Evolutionary conservation across 1,140 invertebrate species (phyloP).

Genomic region (Melanaphis sacchari): DNA sequence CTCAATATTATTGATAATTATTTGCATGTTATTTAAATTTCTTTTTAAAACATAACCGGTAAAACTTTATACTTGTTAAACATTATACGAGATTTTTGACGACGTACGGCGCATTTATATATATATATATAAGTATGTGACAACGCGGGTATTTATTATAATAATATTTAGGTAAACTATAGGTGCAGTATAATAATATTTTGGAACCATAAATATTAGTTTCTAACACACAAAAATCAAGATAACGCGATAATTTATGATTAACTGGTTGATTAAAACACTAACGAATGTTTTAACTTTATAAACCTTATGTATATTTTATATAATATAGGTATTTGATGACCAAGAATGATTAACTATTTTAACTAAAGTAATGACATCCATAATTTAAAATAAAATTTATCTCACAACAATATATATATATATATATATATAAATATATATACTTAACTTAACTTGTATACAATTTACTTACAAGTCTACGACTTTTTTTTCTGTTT

Average conservation of each 20-base stretch:
- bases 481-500: not conserved
- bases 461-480: not conserved
- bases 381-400: not conserved
- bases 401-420: not conserved
- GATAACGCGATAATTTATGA: conserved; percentile 4
- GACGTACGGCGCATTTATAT: not conserved
- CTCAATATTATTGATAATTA: not conserved
- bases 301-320: not conserved
- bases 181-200: not conserved
- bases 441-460: not conserved
- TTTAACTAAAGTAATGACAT: conserved; percentile 1
- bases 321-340: not conserved
- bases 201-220: not conserved
- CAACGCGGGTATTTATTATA: not conserved
- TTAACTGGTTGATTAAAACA: not conserved
- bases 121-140: not conserved
- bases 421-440: too few relatives aligned
- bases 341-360: not conserved
- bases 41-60: not conserved
- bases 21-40: conserved; percentile 2
- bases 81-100: not conserved
- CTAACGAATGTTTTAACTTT: not conserved
- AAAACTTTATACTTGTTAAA: not conserved
- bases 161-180: not conserved
- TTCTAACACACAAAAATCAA: not conserved